Percentiles rank a stretch among this genome's conserved stretches.
These are phyloP conservation scores for Craterocephalus amniculus DNA, from an alignment of 2,797 vertebrate species.

Conservation along the genomic window DNA sequence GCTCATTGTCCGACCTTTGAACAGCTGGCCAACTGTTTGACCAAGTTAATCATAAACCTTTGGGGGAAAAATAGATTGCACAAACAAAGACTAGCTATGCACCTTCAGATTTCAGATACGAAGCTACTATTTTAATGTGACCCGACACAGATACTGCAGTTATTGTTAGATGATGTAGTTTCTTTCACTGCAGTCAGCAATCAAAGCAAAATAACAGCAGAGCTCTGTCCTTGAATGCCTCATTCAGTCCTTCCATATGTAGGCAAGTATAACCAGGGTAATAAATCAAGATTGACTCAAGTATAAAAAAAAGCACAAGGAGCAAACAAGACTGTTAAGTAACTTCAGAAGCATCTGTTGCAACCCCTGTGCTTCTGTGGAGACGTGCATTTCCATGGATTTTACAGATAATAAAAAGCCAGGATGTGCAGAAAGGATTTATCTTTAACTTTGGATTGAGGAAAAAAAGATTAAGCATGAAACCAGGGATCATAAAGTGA, in stretches of 20 bases:
- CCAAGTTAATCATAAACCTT: slow-evolving; percentile 70
- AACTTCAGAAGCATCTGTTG: slow-evolving; percentile 2
- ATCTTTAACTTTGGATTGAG: slow-evolving; percentile 14
- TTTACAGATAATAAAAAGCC: background rate
- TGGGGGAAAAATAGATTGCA: background rate
- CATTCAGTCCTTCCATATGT: background rate
- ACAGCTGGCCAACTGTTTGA: slow-evolving; percentile 52
- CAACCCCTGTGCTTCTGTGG: background rate
- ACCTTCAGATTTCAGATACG: background rate
- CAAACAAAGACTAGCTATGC: slow-evolving; percentile 25
- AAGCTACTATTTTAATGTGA: background rate
- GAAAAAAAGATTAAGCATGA: background rate
- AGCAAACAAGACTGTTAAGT: slow-evolving; percentile 14
- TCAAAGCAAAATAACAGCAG: background rate
- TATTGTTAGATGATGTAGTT: slow-evolving; percentile 9
- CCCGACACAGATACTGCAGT: background rate
- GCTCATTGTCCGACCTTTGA: slow-evolving; percentile 36
- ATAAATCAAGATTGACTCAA: background rate
- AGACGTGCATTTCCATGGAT: background rate
- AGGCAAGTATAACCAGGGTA: background rate
- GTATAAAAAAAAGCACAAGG: slow-evolving; percentile 1
- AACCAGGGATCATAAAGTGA: background rate
- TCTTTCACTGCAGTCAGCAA: slow-evolving; percentile 16
- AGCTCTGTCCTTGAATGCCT: background rate
- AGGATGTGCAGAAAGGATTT: background rate